Conservation (phyloP, 2,888 invertebrate species). For the Sepioteuthis lessoniana region DNA sequence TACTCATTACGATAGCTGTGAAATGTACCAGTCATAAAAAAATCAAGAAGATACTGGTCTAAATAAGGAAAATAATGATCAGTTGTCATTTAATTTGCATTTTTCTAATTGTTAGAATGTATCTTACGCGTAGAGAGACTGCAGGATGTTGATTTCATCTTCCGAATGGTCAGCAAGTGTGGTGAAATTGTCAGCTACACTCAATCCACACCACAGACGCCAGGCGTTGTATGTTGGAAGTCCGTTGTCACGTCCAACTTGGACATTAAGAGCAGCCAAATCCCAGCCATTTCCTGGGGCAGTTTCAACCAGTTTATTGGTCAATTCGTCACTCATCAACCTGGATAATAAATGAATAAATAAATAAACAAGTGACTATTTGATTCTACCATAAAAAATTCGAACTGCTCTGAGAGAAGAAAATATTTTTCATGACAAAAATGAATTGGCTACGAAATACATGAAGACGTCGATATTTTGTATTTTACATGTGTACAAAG, state of each 20-base stretch:
- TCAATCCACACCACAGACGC: conserved; percentile 35
- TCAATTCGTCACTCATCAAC: conserved; percentile 34
- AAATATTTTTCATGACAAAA: too few relatives aligned
- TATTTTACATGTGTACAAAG: too few relatives aligned
- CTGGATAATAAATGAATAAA: not conserved
- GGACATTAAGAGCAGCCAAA: not conserved
- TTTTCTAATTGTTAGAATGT: not conserved
- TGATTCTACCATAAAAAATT: not conserved
- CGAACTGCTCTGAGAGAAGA: too few relatives aligned
- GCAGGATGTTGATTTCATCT: not conserved
- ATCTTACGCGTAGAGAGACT: not conserved
- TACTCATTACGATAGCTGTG: too few relatives aligned
- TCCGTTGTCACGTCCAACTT: conserved; percentile 34
- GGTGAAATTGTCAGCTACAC: not conserved
- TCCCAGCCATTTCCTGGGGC: conserved; percentile 24
- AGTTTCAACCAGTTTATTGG: conserved; percentile 35
- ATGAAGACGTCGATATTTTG: too few relatives aligned
- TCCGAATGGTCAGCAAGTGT: not conserved
- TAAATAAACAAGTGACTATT: not conserved
- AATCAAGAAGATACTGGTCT: too few relatives aligned
- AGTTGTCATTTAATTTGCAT: too few relatives aligned
- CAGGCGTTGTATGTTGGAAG: conserved; percentile 37
- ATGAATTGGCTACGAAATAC: too few relatives aligned
- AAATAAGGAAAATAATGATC: not conserved
- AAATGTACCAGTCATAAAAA: too few relatives aligned